These are phyloP conservation scores for Helogale parvula DNA, from an alignment of 2,113 vertebrate species.

Conservation along the genomic window DNA sequence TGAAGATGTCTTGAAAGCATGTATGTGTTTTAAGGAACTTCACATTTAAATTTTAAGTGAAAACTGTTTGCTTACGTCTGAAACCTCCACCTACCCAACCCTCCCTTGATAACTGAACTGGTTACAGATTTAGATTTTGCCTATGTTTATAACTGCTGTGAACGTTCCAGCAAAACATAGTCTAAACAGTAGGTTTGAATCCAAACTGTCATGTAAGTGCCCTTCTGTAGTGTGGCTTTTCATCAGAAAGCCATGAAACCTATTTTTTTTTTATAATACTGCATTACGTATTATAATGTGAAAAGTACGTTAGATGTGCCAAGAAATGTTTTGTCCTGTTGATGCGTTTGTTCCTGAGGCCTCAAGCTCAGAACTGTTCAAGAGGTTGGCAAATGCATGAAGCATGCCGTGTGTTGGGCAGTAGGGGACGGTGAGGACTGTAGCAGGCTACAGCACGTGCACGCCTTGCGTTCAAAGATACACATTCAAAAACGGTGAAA, in stretches of 20 bases:
- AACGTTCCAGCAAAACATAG: background rate
- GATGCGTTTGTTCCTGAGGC: background rate
- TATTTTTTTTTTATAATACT: background rate
- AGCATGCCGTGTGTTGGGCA: background rate
- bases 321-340: background rate
- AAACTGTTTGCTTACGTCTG: background rate
- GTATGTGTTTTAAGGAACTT: background rate
- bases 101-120: background rate
- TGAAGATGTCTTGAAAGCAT: background rate
- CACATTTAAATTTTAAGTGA: background rate
- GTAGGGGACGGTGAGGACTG: background rate
- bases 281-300: no score
- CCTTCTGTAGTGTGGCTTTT: background rate
- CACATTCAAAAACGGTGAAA: background rate
- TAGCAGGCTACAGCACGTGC: background rate
- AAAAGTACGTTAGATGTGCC: background rate
- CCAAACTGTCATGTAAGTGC: background rate
- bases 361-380: background rate
- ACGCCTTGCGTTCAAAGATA: background rate
- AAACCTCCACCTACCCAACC: background rate
- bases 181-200: background rate
- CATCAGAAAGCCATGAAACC: background rate
- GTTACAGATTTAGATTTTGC: constrained; percentile 16
- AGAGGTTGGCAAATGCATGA: background rate
- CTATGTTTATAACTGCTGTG: background rate